Evolutionary conservation across 2,888 invertebrate genomes (phyloP).

Genomic region (Andrena praecox): DNA sequence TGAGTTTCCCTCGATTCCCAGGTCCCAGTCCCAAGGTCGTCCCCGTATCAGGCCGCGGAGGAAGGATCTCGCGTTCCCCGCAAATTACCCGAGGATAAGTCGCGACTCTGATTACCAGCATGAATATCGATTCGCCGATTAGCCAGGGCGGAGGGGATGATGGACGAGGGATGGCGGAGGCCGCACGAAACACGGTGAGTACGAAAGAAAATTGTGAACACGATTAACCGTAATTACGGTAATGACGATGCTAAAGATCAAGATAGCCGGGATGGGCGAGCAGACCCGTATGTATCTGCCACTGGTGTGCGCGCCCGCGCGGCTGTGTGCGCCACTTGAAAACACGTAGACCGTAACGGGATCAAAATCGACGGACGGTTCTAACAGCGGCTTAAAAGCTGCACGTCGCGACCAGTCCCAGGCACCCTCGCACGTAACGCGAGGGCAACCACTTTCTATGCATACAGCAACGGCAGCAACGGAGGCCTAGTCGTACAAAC

Average conservation of each 20-base stretch:
- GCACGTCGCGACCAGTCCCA: constrained; percentile 36
- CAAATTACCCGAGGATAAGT: background rate
- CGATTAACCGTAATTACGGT: constrained; percentile 50
- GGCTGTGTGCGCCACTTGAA: background rate
- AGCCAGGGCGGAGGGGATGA: background rate
- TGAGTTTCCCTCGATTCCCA: background rate
- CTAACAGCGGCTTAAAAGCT: constrained; percentile 63
- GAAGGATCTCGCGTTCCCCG: background rate
- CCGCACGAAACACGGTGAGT: constrained; percentile 24
- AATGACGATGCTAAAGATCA: constrained; percentile 43
- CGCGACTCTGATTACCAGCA: constrained; percentile 27
- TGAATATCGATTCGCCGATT: constrained; percentile 30
- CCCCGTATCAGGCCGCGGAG: too few relatives aligned
- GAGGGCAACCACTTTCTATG: constrained; percentile 71
- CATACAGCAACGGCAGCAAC: constrained; percentile 53
- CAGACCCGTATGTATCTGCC: background rate
- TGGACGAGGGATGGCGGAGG: constrained; percentile 10
- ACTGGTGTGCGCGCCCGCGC: background rate
- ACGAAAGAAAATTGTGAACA: constrained; percentile 44
- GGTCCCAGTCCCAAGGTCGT: background rate
- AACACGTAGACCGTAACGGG: constrained; percentile 45
- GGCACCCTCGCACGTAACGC: constrained; percentile 70
- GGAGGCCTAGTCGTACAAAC: constrained; percentile 58
- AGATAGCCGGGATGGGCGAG: constrained; percentile 7
- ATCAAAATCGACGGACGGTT: constrained; percentile 53